phyloP scores from a whole-genome alignment of 2,797 vertebrate genomes.

The Presbytis comata region DNA sequence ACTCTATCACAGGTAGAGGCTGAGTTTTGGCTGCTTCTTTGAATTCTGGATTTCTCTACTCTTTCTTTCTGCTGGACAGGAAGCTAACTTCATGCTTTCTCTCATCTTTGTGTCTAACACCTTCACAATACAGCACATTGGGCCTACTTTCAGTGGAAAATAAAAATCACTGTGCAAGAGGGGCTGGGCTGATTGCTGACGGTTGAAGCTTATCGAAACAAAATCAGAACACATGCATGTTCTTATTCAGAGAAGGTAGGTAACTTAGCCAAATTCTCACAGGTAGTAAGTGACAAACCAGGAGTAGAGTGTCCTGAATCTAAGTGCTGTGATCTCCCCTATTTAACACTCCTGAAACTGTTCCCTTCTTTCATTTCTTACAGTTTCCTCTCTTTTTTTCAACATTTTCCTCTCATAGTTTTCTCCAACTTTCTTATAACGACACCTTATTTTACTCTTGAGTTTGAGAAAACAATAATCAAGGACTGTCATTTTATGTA shows the following conservation, averaged over 20 bases:
- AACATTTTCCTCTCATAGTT: neutral
- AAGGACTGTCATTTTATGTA: neutral
- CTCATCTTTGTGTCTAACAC: neutral
- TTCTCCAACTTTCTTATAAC: neutral
- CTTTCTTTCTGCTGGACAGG: neutral
- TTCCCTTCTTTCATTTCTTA: neutral
- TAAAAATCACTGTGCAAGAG: too few species aligned
- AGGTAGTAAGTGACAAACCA: neutral
- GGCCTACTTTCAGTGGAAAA: neutral
- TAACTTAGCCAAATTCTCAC: neutral
- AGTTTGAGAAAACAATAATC: neutral
- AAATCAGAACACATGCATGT: neutral
- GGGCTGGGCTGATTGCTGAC: neutral
- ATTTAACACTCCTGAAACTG: neutral
- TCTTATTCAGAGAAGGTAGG: neutral
- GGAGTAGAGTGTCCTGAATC: neutral
- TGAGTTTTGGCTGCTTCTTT: accelerated
- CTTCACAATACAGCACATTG: neutral
- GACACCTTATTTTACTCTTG: neutral
- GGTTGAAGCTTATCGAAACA: neutral
- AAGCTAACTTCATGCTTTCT: neutral
- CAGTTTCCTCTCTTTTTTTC: neutral
- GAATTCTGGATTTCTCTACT: neutral
- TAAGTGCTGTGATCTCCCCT: neutral
- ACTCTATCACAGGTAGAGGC: accelerated